Evolutionary conservation across 92 coral and sea anemone genomes (phyloP).

Genomic region (Epizoanthus stellaris): DNA sequence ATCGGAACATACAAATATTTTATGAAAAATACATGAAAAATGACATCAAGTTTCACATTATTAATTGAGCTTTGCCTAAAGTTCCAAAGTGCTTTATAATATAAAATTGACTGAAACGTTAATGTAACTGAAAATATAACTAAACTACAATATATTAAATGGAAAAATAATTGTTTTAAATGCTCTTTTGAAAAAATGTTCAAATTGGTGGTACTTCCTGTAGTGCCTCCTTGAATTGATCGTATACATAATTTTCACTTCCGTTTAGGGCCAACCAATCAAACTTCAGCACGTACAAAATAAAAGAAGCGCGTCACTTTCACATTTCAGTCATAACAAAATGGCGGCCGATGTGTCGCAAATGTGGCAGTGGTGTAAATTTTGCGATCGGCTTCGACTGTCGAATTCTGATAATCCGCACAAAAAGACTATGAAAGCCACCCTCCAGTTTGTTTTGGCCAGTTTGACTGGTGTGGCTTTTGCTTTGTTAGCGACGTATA

Average conservation of each 20-base stretch:
- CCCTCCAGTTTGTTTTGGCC: constrained; percentile 72
- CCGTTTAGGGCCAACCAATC: constrained; percentile 64
- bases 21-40: too few species aligned
- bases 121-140: too few species aligned
- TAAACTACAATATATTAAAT: too few species aligned
- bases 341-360: constrained; percentile 94
- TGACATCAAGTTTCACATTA: too few species aligned
- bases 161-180: too few species aligned
- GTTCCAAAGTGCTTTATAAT: too few species aligned
- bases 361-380: constrained; percentile 65
- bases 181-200: too few species aligned
- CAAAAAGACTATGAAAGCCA: constrained; percentile 59
- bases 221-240: background rate
- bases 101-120: too few species aligned
- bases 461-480: constrained; percentile 82
- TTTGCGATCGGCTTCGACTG: constrained; percentile 79
- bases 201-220: too few species aligned
- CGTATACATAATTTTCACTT: background rate
- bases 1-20: too few species aligned
- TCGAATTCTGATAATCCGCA: constrained; percentile 42
- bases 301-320: background rate
- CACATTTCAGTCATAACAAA: constrained; percentile 40
- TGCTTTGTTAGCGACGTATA: constrained; percentile 80
- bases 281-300: constrained; percentile 75
- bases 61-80: too few species aligned